Percentiles rank a stretch among this genome's conserved stretches.
These are phyloP conservation scores for Corydoras maculifer DNA, from an alignment of 2,113 vertebrate species.

Conservation along the genomic window DNA sequence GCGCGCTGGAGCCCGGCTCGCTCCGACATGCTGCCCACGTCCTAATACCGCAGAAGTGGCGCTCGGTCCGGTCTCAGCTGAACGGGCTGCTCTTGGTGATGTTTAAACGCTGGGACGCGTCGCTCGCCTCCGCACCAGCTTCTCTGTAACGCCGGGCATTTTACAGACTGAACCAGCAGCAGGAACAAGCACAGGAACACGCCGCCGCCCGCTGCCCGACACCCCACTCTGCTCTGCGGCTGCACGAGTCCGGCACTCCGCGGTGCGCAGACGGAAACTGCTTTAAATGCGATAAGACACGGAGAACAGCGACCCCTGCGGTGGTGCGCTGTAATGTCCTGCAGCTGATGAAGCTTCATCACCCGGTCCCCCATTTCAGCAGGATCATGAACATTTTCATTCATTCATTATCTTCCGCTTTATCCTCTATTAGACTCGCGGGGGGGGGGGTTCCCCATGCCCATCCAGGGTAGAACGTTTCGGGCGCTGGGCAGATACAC, in stretches of 20 bases:
- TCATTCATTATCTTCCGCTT: no score
- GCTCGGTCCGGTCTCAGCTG: background rate
- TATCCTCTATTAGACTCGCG: no score
- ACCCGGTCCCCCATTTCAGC: no score
- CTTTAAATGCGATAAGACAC: background rate
- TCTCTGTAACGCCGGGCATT: background rate
- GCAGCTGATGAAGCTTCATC: slow-evolving; percentile 3
- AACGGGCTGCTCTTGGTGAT: background rate
- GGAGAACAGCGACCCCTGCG: slow-evolving; percentile 13
- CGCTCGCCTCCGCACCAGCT: background rate
- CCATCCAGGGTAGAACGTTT: no score
- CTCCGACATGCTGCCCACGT: slow-evolving; percentile 41
- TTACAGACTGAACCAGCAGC: background rate
- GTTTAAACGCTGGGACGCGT: background rate
- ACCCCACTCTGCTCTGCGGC: background rate
- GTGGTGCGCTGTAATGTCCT: slow-evolving; percentile 10
- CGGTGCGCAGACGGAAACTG: slow-evolving; percentile 4
- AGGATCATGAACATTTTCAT: no score
- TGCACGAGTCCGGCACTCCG: background rate
- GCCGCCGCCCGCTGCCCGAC: background rate
- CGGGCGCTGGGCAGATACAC: no score
- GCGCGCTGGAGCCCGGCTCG: slow-evolving; percentile 42
- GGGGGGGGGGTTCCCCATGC: no score
- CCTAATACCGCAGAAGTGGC: background rate
- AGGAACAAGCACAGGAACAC: background rate